Evolutionary conservation across 2,797 vertebrate genomes (phyloP).

Genomic region (Lagorchestes hirsutus): DNA sequence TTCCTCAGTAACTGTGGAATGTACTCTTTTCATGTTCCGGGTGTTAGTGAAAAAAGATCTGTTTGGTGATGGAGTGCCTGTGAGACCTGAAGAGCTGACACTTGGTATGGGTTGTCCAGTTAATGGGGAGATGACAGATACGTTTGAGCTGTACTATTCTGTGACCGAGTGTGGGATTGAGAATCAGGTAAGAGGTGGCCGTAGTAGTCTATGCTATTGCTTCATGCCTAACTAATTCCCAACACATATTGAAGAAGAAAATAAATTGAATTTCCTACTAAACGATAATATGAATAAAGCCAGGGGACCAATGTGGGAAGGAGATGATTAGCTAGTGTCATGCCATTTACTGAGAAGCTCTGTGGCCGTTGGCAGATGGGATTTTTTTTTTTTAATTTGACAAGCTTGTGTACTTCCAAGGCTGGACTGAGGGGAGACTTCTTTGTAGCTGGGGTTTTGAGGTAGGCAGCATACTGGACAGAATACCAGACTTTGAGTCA

Average conservation of each 20-base stretch:
- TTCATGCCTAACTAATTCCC: background rate
- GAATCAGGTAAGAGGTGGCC: background rate
- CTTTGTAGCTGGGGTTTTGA: background rate
- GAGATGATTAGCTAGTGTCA: background rate
- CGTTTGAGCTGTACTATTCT: background rate
- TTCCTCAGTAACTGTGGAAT: background rate
- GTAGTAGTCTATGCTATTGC: background rate
- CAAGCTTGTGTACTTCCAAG: background rate
- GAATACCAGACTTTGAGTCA: background rate
- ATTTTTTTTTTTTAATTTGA: background rate
- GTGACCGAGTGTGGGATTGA: background rate
- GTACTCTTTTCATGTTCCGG: background rate
- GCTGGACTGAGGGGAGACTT: background rate
- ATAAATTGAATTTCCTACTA: background rate
- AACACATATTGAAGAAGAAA: background rate
- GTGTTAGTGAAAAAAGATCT: background rate
- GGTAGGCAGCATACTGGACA: background rate
- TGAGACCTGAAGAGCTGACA: background rate
- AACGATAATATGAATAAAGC: background rate
- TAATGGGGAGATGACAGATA: background rate
- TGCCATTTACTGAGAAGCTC: background rate
- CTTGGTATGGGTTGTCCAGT: background rate
- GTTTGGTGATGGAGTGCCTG: background rate
- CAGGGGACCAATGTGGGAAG: background rate
- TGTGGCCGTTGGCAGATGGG: background rate